Conservation (phyloP, 2,797 vertebrate genomes). For the Sebastiscus albofasciatus region DNA sequence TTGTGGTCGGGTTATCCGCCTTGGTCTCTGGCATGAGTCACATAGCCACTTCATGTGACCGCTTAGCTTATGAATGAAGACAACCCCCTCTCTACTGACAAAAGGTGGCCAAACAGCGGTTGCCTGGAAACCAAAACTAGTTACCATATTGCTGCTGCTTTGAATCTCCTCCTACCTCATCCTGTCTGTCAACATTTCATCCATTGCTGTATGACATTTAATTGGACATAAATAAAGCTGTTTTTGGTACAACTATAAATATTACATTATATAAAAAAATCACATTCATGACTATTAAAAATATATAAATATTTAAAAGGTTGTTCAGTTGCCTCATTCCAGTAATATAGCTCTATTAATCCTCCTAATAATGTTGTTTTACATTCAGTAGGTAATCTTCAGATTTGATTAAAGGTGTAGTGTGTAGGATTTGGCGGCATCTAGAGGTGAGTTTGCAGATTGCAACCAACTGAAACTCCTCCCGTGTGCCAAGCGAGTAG, state of each 20-base stretch:
- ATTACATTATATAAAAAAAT: neutral
- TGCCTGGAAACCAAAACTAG: conserved; percentile 69
- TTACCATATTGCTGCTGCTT: conserved; percentile 58
- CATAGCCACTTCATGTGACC: conserved; percentile 65
- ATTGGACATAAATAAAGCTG: neutral
- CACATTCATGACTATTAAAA: neutral
- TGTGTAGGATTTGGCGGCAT: too few relatives aligned
- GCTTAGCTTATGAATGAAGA: conserved; percentile 67
- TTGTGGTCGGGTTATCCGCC: conserved; percentile 8
- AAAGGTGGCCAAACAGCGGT: conserved; percentile 64
- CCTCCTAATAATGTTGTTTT: neutral
- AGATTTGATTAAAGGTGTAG: neutral
- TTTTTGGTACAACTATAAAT: neutral
- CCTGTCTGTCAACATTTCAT: conserved; percentile 2
- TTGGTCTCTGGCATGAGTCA: conserved; percentile 56
- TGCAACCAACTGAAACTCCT: too few relatives aligned
- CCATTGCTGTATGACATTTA: neutral
- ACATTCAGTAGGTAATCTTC: neutral
- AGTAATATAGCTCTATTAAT: neutral
- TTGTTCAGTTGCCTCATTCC: neutral
- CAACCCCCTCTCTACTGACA: conserved; percentile 35
- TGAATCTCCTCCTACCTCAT: conserved; percentile 9
- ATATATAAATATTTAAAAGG: neutral
- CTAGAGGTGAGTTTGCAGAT: too few relatives aligned
- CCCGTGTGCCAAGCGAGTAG: too few relatives aligned